Percentiles rank a stretch among this genome's conserved stretches.
Evolutionary conservation across 1,140 invertebrate species (phyloP).

Genomic region (Melipona quadrifasciata): DNA sequence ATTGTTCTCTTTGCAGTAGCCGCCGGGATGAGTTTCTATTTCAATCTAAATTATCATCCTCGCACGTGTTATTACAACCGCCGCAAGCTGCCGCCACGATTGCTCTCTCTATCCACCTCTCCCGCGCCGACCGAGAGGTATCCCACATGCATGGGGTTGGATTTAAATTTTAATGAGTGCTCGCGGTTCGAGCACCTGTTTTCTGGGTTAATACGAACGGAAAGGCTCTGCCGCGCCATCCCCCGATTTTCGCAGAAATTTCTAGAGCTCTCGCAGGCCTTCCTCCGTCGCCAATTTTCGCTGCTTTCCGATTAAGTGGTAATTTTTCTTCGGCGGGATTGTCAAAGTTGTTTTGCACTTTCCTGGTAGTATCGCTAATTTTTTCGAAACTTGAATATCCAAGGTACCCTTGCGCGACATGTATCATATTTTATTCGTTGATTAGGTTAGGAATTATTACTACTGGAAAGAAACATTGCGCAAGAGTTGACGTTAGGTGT

Average conservation of each 20-base stretch:
- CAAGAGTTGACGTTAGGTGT: too few relatives aligned
- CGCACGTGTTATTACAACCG: neutral
- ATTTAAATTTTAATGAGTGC: conserved; percentile 29
- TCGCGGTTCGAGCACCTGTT: conserved; percentile 11
- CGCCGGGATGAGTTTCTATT: too few relatives aligned
- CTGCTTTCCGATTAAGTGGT: too few relatives aligned
- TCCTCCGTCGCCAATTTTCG: neutral
- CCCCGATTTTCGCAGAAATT: neutral
- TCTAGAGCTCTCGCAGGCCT: neutral
- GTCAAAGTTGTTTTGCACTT: too few relatives aligned
- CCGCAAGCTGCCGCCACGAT: conserved; percentile 37
- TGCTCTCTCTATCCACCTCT: conserved; percentile 1
- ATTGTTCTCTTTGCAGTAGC: neutral
- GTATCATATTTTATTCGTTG: too few relatives aligned
- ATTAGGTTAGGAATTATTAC: too few relatives aligned
- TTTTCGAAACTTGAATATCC: too few relatives aligned
- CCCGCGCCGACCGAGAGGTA: neutral
- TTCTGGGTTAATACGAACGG: conserved; percentile 18
- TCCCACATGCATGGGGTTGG: neutral
- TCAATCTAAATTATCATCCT: too few relatives aligned
- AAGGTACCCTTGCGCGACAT: too few relatives aligned
- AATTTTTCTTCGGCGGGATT: too few relatives aligned
- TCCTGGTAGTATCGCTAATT: too few relatives aligned
- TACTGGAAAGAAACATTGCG: too few relatives aligned
- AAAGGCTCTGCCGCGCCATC: neutral